phyloP scores from a whole-genome alignment of 1,140 invertebrate genomes.

The Zaprionus kolodkinae region DNA sequence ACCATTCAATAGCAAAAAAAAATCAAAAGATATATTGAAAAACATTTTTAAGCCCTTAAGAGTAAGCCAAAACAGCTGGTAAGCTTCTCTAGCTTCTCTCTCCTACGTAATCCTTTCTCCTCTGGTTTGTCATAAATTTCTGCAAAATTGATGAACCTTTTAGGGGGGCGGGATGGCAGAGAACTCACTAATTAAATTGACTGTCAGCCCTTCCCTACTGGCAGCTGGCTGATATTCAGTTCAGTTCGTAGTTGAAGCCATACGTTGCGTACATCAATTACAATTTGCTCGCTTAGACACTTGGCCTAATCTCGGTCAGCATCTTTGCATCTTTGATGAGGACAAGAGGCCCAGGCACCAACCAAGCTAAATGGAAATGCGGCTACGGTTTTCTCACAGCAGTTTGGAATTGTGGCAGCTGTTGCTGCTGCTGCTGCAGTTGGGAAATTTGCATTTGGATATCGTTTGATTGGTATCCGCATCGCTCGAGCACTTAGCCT shows the following conservation, averaged over 20 bases:
- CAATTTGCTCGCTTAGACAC: slow-evolving; percentile 50
- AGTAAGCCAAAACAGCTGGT: no score
- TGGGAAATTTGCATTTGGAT: slow-evolving; percentile 77
- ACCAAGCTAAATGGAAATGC: slow-evolving; percentile 73
- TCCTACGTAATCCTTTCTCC: neutral
- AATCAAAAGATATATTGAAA: no score
- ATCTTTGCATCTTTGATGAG: slow-evolving; percentile 69
- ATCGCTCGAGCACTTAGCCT: slow-evolving; percentile 32
- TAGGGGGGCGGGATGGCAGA: neutral
- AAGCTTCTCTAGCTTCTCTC: neutral
- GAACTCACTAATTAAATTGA: slow-evolving; percentile 68
- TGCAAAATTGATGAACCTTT: slow-evolving; percentile 60
- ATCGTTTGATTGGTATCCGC: slow-evolving; percentile 67
- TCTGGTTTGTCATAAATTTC: slow-evolving; percentile 36
- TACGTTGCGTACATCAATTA: slow-evolving; percentile 60
- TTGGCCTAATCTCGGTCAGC: slow-evolving; percentile 47
- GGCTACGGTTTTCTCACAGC: slow-evolving; percentile 42
- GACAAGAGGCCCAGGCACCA: slow-evolving; percentile 15
- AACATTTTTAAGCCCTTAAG: no score
- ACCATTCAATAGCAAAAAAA: no score
- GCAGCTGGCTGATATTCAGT: slow-evolving; percentile 1
- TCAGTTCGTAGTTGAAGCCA: slow-evolving; percentile 15
- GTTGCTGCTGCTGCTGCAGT: slow-evolving; percentile 50
- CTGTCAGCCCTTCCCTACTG: slow-evolving; percentile 23
- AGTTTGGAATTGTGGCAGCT: slow-evolving; percentile 47